Conservation (phyloP, 2,113 vertebrate species). For the Etia nguti region DNA sequence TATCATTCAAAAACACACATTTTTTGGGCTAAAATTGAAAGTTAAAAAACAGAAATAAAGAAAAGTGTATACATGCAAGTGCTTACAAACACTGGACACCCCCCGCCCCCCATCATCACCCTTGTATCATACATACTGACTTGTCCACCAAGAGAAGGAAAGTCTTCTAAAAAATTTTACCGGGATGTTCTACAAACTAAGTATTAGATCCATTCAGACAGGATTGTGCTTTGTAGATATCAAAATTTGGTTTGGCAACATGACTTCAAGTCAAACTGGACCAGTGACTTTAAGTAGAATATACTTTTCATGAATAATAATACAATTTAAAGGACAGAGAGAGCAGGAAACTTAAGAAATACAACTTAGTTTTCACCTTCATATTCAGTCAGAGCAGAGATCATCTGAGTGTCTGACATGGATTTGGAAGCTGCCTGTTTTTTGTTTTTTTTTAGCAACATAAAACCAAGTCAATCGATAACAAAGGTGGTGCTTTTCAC, state of each 20-base stretch:
- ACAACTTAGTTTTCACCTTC: background rate
- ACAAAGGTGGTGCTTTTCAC: background rate
- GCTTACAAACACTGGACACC: slow-evolving; percentile 60
- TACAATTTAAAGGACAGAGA: background rate
- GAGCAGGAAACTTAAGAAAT: background rate
- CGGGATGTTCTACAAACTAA: slow-evolving; percentile 51
- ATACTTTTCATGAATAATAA: background rate
- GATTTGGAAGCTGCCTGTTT: background rate
- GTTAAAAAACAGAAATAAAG: slow-evolving; percentile 47
- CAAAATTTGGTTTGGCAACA: slow-evolving; percentile 25
- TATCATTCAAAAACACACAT: slow-evolving; percentile 46
- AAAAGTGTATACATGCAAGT: slow-evolving; percentile 68
- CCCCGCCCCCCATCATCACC: background rate
- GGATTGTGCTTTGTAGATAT: slow-evolving; percentile 60
- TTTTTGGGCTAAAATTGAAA: slow-evolving; percentile 42
- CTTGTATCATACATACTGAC: slow-evolving; percentile 64
- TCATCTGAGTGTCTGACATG: background rate
- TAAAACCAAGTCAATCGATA: background rate
- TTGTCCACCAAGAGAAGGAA: slow-evolving; percentile 48
- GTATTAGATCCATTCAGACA: slow-evolving; percentile 46
- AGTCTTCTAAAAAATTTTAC: slow-evolving; percentile 41
- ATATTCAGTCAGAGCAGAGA: background rate
- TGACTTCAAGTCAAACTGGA: background rate
- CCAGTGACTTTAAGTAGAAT: background rate
- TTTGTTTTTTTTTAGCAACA: background rate